Percentiles rank a stretch among this genome's conserved stretches.
Evolutionary conservation across 1,140 invertebrate species (phyloP).

Genomic region (Bombyx mandarina): DNA sequence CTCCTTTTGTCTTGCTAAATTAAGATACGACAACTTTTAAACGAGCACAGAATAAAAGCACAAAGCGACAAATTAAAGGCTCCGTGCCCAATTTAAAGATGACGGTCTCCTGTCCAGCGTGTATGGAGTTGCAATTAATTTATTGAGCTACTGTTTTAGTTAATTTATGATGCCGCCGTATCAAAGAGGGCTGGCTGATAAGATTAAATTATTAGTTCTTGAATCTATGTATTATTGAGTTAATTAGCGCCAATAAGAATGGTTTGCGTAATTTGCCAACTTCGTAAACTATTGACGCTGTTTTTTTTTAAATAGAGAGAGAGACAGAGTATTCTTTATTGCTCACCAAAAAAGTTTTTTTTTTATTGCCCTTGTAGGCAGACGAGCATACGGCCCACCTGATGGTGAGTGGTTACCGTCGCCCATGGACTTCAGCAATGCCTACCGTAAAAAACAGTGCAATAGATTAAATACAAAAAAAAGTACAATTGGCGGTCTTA

Average conservation of each 20-base stretch:
- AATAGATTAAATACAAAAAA: too few species aligned
- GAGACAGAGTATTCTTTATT: too few species aligned
- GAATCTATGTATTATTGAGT: neutral
- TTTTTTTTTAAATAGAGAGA: too few species aligned
- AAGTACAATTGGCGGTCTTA: too few species aligned
- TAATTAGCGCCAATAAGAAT: neutral
- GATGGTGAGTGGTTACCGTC: too few species aligned
- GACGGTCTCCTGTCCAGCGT: constrained; percentile 7
- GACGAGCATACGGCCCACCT: too few species aligned
- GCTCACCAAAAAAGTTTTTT: too few species aligned
- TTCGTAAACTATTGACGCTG: too few species aligned
- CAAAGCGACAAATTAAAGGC: constrained; percentile 11
- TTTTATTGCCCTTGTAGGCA: too few species aligned
- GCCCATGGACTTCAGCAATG: too few species aligned
- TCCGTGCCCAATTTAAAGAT: constrained; percentile 15
- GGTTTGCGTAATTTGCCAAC: too few species aligned
- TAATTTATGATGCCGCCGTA: constrained; percentile 35
- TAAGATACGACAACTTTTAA: neutral
- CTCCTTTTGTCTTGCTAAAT: neutral
- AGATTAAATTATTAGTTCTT: constrained; percentile 12
- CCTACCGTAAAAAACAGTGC: too few species aligned
- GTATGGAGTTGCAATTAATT: constrained; percentile 18
- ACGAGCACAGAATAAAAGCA: neutral
- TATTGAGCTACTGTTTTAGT: constrained; percentile 19
- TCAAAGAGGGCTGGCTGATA: constrained; percentile 35